A percentile compares a stretch with the other conserved stretches of the same genome.
Evolutionary conservation across 2,797 vertebrate species (phyloP).

Genomic region (Silurus aristotelis): DNA sequence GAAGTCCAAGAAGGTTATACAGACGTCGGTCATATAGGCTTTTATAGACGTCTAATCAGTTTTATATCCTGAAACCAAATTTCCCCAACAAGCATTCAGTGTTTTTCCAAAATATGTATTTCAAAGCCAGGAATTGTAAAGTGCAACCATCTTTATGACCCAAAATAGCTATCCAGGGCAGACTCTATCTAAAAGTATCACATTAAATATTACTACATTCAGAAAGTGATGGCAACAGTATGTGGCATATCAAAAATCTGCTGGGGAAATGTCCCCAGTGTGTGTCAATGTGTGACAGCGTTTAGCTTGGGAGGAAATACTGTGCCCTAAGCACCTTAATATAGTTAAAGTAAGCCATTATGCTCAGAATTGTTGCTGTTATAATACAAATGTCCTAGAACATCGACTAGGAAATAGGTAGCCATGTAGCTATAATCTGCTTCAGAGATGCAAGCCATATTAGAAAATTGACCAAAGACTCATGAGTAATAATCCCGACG

Average conservation of each 20-base stretch:
- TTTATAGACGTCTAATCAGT: neutral
- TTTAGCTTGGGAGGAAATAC: neutral
- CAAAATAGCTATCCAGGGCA: neutral
- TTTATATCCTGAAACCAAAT: neutral
- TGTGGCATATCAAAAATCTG: neutral
- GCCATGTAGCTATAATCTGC: neutral
- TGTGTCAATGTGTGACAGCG: neutral
- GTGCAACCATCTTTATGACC: neutral
- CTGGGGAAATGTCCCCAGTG: neutral
- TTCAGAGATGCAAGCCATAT: neutral
- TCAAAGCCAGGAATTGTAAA: neutral
- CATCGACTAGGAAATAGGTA: neutral
- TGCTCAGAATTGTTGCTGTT: neutral
- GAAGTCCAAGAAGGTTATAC: neutral
- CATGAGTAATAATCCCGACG: neutral
- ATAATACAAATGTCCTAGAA: neutral
- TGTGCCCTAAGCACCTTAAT: neutral
- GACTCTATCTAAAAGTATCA: neutral
- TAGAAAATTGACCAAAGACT: neutral
- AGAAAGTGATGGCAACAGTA: neutral
- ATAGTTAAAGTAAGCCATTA: neutral
- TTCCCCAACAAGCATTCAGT: neutral
- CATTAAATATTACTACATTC: slow-evolving; percentile 13
- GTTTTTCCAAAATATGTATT: neutral
- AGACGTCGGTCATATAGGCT: no score